Percentiles rank a stretch among this genome's conserved stretches.
These are phyloP conservation scores for Nomada fucata DNA, from an alignment of 2,888 invertebrate species.

Conservation along the genomic window DNA sequence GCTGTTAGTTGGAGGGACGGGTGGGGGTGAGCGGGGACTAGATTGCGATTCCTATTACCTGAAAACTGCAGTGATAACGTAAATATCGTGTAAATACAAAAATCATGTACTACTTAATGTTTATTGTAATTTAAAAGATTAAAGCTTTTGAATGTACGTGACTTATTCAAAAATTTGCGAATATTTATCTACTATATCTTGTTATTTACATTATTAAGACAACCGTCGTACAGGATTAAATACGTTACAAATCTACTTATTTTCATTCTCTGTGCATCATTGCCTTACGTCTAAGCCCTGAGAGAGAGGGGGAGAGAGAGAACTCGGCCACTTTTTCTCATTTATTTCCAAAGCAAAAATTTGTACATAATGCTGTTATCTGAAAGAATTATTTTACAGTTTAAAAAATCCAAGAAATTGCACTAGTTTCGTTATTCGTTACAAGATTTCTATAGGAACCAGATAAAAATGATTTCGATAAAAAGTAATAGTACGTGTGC, in stretches of 20 bases:
- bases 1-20: slow-evolving; percentile 41
- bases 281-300: not conserved
- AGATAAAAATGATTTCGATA: slow-evolving; percentile 37
- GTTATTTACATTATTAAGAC: slow-evolving; percentile 52
- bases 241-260: slow-evolving; percentile 8
- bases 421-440: slow-evolving; percentile 44
- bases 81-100: slow-evolving; percentile 78
- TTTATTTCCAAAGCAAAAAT: slow-evolving; percentile 36
- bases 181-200: slow-evolving; percentile 62
- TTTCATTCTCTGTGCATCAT: too few species aligned
- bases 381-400: not conserved
- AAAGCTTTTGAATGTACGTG: slow-evolving; percentile 81
- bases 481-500: slow-evolving; percentile 49
- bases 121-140: slow-evolving; percentile 81
- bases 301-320: not conserved
- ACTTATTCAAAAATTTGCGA: slow-evolving; percentile 59
- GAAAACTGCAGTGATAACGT: slow-evolving; percentile 73
- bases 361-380: slow-evolving; percentile 27
- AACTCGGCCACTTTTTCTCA: not conserved
- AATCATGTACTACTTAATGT: slow-evolving; percentile 80
- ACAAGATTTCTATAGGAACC: slow-evolving; percentile 50
- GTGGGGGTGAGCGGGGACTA: slow-evolving; percentile 29
- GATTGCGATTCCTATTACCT: slow-evolving; percentile 74
- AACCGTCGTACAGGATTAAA: slow-evolving; percentile 16
- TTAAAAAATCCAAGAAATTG: slow-evolving; percentile 27